phyloP scores from a whole-genome alignment of 1,140 invertebrate species.

The Globodera rostochiensis region DNA sequence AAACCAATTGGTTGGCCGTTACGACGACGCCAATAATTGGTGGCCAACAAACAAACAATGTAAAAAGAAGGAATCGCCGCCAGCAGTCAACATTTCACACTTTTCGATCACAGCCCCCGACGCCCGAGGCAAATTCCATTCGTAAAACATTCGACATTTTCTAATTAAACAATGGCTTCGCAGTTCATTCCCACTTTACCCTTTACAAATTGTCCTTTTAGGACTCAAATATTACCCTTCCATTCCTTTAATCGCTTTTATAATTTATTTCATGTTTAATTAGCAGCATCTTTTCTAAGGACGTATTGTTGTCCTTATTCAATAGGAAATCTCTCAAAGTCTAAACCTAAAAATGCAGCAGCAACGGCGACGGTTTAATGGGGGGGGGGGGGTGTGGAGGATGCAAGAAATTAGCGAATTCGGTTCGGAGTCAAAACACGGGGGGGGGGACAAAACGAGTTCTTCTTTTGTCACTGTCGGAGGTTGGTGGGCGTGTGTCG shows the following conservation, averaged over 20 bases:
- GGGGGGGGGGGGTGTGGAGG: neutral
- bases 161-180: too few relatives aligned
- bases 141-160: neutral
- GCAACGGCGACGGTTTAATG: too few relatives aligned
- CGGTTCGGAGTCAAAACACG: neutral
- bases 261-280: too few relatives aligned
- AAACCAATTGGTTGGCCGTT: neutral
- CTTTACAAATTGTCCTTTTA: too few relatives aligned
- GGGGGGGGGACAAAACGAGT: conserved; percentile 4
- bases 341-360: too few relatives aligned
- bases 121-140: neutral
- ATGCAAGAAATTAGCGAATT: neutral
- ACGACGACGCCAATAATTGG: neutral
- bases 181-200: too few relatives aligned
- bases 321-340: too few relatives aligned
- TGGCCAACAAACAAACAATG: neutral
- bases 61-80: neutral
- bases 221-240: too few relatives aligned
- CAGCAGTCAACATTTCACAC: neutral
- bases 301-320: too few relatives aligned
- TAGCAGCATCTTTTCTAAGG: too few relatives aligned
- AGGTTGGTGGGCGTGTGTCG: neutral
- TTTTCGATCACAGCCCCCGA: neutral
- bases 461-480: conserved; percentile 2
- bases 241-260: too few relatives aligned